These are phyloP conservation scores for Gnathonemus echidnorhynchus DNA, from an alignment of 2,113 vertebrate species.

Conservation along the genomic window DNA sequence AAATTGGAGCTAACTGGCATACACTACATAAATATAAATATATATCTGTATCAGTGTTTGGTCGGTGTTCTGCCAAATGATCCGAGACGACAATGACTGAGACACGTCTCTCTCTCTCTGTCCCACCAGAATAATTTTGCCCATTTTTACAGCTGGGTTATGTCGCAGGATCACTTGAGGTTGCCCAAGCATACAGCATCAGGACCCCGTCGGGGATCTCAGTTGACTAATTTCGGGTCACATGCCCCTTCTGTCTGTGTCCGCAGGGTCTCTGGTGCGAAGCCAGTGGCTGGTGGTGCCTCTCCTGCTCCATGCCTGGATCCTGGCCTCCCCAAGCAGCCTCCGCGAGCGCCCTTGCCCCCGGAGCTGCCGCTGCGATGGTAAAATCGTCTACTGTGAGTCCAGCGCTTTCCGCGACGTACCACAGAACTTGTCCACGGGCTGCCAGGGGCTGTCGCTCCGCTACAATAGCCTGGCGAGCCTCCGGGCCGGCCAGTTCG, in stretches of 20 bases:
- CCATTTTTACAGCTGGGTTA: neutral
- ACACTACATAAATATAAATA: neutral
- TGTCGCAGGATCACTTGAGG: neutral
- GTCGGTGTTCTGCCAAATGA: neutral
- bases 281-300: slow-evolving; percentile 65
- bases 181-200: neutral
- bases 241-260: slow-evolving; percentile 17
- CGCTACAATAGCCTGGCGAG: slow-evolving; percentile 93
- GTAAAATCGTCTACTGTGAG: slow-evolving; percentile 97
- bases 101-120: neutral
- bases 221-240: neutral
- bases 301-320: slow-evolving; percentile 63
- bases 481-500: slow-evolving; percentile 84
- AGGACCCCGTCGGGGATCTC: neutral
- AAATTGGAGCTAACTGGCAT: neutral
- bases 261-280: slow-evolving; percentile 62
- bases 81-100: neutral
- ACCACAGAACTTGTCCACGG: slow-evolving; percentile 85
- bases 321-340: slow-evolving; percentile 60
- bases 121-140: neutral
- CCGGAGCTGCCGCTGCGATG: slow-evolving; percentile 88
- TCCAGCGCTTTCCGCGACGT: slow-evolving; percentile 89
- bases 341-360: slow-evolving; percentile 87
- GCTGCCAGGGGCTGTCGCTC: slow-evolving; percentile 88
- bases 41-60: neutral